Conservation (phyloP, 2,113 vertebrate genomes). For the Crotalus helleri region DNA sequence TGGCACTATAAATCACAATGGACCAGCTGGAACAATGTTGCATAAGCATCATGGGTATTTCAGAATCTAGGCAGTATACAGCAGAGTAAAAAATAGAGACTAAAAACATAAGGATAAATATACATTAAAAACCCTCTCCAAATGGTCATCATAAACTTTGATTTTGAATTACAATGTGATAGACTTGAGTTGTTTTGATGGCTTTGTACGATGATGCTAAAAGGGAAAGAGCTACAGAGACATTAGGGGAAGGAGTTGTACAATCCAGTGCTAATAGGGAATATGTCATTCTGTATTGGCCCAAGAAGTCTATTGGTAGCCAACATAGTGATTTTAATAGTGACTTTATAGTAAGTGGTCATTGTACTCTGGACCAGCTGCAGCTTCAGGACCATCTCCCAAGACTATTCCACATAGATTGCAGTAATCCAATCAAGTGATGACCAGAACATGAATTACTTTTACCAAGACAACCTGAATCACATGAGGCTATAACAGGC, state of each 20-base stretch:
- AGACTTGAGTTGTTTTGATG: not conserved
- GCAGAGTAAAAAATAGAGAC: not conserved
- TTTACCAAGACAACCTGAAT: not conserved
- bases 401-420: not conserved
- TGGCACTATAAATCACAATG: not conserved
- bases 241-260: not conserved
- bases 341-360: not conserved
- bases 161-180: not conserved
- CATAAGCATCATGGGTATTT: not conserved
- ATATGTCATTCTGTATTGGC: not conserved
- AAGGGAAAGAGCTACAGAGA: not conserved
- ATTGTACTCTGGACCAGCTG: no score
- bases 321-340: not conserved
- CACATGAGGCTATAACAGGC: not conserved
- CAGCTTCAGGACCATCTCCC: not conserved
- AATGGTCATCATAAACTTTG: not conserved
- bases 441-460: not conserved
- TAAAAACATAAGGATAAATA: not conserved
- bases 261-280: not conserved
- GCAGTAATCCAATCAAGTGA: not conserved
- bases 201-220: not conserved
- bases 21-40: not conserved
- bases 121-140: not conserved
- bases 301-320: not conserved
- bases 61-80: not conserved